Base-by-base conservation (phyloP, 2,113 vertebrate genomes). In the Grus americana region DNA sequence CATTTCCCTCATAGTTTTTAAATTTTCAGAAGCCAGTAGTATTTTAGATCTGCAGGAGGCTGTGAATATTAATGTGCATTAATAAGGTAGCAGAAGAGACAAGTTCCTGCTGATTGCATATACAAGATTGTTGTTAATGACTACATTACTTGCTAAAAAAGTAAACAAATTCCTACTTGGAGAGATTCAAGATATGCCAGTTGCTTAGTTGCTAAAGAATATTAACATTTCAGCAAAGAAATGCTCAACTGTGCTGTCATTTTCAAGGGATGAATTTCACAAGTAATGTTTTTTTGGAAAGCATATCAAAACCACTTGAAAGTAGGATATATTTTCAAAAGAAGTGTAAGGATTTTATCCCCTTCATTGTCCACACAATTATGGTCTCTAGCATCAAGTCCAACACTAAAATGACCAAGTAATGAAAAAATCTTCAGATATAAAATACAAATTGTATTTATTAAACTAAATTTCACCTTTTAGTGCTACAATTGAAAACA, bases 91-190 rank as follows among this genome's bases (percentile, higher is more conserved):
- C 68, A 81, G 84, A 88, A 92, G 50, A 95, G 22, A 92, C 50
- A 93, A 59, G 61, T 67, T 95, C 70, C 85, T 79, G 50, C 65
- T 92, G 92, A 95, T 92, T 93, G 74, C 79, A 76, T 47, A 75
- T 52, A 80, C 67, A 80, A 86, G 74, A 72, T 50, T 93, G 59
- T 90, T 95, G 70, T 95, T 95, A 92, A 89, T 91, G 87, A 96
- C 85, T 92, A 81, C 18, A 88, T 92, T 68, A 86, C 79, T 90
- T 96, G 65, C 68, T 95, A 92, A 91, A 94, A 96, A 95, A 83
- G 86, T 93, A 97, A 95, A 96, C 92, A 95, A 85, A 92, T 76
- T 88, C 49, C 46, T 80, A 68, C 59, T 84, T 86, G 55, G 42
- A 91, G 67, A 80, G 24, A 92, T 89, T 47, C 73, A 91, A 95